These are phyloP conservation scores for Eretmochelys imbricata DNA, from an alignment of 2,113 vertebrate genomes.

Conservation along the genomic window DNA sequence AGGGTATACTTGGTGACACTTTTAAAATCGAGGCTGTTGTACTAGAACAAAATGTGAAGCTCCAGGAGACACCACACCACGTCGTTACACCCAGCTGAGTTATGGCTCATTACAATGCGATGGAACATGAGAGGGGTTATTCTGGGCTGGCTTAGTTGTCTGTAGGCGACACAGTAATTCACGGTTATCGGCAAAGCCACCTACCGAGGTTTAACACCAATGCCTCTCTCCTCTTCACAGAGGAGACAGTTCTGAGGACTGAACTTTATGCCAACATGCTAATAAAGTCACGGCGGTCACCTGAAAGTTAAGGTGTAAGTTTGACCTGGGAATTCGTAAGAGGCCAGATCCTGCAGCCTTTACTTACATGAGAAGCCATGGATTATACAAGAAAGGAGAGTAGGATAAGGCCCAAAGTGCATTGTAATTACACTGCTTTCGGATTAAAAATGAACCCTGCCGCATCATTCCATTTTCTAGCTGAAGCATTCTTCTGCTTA, in stretches of 20 bases:
- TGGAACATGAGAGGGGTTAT: not conserved
- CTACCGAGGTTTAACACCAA: not conserved
- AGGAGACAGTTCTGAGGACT: not conserved
- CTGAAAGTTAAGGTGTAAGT: not conserved
- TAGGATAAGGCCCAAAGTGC: not conserved
- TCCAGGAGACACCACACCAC: not conserved
- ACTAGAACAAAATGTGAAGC: not conserved
- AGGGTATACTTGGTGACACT: not conserved
- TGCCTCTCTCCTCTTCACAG: not conserved
- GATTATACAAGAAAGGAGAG: not conserved
- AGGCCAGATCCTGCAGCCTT: not conserved
- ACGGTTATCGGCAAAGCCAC: not conserved
- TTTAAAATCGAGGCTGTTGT: not conserved
- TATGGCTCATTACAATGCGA: not conserved
- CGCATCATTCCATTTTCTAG: not conserved
- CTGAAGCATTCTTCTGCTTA: not conserved
- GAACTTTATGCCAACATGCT: not conserved
- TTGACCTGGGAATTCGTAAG: conserved; percentile 32
- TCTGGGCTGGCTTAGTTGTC: not conserved
- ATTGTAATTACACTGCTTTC: not conserved
- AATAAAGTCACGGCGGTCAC: not conserved
- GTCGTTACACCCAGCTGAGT: rapidly evolving
- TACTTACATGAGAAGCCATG: not conserved
- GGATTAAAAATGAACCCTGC: not conserved
- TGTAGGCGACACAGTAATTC: conserved; percentile 16